These are phyloP conservation scores for Sitobion miscanthi DNA, from an alignment of 1,140 invertebrate genomes.

Conservation along the genomic window DNA sequence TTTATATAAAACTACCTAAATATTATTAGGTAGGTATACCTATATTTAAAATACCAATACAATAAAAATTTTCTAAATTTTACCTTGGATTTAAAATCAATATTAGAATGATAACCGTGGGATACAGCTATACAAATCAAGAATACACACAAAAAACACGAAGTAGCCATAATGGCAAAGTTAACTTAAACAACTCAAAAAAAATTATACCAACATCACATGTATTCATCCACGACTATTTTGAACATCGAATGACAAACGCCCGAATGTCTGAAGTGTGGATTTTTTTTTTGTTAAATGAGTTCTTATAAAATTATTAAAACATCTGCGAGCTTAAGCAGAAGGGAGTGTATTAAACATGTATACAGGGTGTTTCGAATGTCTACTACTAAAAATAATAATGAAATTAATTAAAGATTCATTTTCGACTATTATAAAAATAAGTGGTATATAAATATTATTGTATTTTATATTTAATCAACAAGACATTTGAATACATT, in stretches of 20 bases:
- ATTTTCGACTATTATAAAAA: background rate
- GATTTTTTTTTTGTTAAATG: slow-evolving; percentile 22
- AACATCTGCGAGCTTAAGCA: slow-evolving; percentile 37
- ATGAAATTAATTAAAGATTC: background rate
- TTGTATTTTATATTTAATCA: background rate
- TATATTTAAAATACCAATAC: background rate
- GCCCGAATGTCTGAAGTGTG: slow-evolving; percentile 7
- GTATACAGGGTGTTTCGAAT: slow-evolving; percentile 4
- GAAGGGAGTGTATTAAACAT: slow-evolving; percentile 16
- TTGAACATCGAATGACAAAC: background rate
- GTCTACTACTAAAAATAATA: background rate
- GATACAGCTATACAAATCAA: background rate
- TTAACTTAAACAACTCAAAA: background rate
- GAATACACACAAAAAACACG: background rate
- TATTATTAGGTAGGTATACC: too few species aligned
- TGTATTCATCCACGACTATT: background rate
- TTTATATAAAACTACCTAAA: too few species aligned
- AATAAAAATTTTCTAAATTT: background rate
- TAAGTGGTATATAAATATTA: background rate
- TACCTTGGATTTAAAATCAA: background rate
- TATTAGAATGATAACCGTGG: background rate
- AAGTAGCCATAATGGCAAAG: background rate
- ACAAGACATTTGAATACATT: background rate
- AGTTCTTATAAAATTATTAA: slow-evolving; percentile 40
- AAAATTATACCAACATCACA: background rate